A percentile compares a stretch with the other conserved stretches of the same genome.
Evolutionary conservation across 30 jellyfish, hydroid and myxozoan species (phyloP).

Genomic region (Aurelia coerulea): DNA sequence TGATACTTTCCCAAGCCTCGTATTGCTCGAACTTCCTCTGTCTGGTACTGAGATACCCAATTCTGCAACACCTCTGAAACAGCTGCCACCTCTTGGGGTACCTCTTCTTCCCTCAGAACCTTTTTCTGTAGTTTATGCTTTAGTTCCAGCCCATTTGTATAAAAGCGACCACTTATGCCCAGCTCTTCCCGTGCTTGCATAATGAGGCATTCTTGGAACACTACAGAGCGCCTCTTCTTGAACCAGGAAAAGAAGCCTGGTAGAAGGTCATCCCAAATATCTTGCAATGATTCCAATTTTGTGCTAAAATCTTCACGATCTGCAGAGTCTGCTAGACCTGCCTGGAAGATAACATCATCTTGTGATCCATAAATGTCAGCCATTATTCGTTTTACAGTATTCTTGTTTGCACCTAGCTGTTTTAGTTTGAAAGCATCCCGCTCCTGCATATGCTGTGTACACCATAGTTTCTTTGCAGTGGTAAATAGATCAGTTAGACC

Average conservation of each 20-base stretch:
- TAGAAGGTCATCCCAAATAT: slow-evolving; percentile 30
- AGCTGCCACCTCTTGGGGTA: too few species aligned
- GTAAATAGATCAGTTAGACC: too few species aligned
- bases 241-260: slow-evolving; percentile 40
- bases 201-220: neutral
- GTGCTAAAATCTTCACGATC: slow-evolving; percentile 52
- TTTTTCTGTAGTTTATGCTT: too few species aligned
- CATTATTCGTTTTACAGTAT: slow-evolving; percentile 21
- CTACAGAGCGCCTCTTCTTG: slow-evolving; percentile 17
- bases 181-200: slow-evolving; percentile 27
- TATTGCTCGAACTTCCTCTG: slow-evolving; percentile 41
- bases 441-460: too few species aligned
- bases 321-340: slow-evolving; percentile 58
- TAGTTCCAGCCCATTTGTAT: slow-evolving; percentile 6
- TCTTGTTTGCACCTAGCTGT: slow-evolving; percentile 2
- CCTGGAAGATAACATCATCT: slow-evolving; percentile 35
- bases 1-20: slow-evolving; percentile 21
- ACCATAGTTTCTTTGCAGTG: too few species aligned
- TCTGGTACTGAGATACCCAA: slow-evolving; percentile 1
- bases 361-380: slow-evolving; percentile 51
- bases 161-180: slow-evolving; percentile 24
- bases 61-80: neutral
- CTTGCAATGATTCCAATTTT: slow-evolving; percentile 14
- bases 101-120: too few species aligned
- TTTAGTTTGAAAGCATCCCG: too few species aligned